Evolutionary conservation across 2,888 invertebrate species (phyloP).

Genomic region (Drosophila stalkeri): DNA sequence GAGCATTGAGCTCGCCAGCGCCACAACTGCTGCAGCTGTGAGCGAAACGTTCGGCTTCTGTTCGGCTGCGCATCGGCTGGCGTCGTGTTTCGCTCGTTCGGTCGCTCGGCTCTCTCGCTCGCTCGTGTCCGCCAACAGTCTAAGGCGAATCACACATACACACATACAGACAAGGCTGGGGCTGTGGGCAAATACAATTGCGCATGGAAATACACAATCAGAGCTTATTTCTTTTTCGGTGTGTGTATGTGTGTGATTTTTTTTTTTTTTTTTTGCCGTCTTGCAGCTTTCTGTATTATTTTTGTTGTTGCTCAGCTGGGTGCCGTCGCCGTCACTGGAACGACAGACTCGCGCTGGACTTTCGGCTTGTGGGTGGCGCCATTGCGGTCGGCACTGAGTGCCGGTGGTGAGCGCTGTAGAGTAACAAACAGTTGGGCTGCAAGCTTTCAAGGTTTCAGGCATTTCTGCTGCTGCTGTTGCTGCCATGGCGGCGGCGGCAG

Average conservation of each 20-base stretch:
- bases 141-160: slow-evolving; percentile 3
- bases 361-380: slow-evolving; percentile 51
- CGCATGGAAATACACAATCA: slow-evolving; percentile 40
- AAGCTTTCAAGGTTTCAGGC: slow-evolving; percentile 67
- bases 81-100: slow-evolving; percentile 7
- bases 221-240: slow-evolving; percentile 35
- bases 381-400: slow-evolving; percentile 26
- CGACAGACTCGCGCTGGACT: slow-evolving; percentile 27
- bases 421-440: slow-evolving; percentile 43
- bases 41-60: slow-evolving; percentile 24
- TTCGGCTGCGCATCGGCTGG: slow-evolving; percentile 25
- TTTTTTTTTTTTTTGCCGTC: slow-evolving; percentile 10
- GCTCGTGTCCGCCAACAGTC: slow-evolving; percentile 4
- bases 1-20: slow-evolving; percentile 42
- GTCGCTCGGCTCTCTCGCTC: slow-evolving; percentile 7
- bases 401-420: slow-evolving; percentile 43
- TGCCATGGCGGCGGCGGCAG: not conserved
- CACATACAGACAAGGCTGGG: not conserved
- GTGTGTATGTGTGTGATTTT: not conserved
- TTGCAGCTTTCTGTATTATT: slow-evolving; percentile 34
- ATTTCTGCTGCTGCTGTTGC: slow-evolving; percentile 30
- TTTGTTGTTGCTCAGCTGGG: slow-evolving; percentile 57
- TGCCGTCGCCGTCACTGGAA: slow-evolving; percentile 48
- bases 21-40: slow-evolving; percentile 56
- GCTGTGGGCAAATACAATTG: slow-evolving; percentile 24